Conservation (phyloP, 2,888 invertebrate species). For the Sisyra nigra region DNA sequence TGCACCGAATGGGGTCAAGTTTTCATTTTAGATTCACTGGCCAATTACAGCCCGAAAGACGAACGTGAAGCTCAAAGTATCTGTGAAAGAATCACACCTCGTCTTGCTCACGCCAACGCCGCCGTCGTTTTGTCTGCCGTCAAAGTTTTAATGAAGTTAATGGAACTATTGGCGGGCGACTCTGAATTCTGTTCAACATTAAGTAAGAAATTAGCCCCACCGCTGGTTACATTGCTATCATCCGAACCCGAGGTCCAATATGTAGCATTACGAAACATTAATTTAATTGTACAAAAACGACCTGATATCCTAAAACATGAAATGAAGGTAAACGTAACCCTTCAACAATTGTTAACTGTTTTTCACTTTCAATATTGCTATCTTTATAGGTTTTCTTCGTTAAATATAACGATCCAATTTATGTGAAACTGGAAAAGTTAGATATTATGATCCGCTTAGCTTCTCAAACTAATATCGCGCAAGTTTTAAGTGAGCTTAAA, state of each 20-base stretch:
- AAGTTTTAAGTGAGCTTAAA: conserved; percentile 94
- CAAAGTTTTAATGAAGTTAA: conserved; percentile 94
- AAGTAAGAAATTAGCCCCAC: conserved; percentile 96
- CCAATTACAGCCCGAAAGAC: conserved; percentile 93
- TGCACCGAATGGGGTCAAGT: conserved; percentile 99
- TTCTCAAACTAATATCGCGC: conserved; percentile 94
- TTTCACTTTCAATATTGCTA: background rate
- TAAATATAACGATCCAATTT: conserved; percentile 99
- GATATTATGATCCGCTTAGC: conserved; percentile 99
- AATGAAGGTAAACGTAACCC: conserved; percentile 97
- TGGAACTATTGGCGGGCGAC: conserved; percentile 91
- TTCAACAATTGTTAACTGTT: too few relatives aligned
- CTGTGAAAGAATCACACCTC: conserved; percentile 92
- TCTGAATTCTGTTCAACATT: conserved; percentile 87
- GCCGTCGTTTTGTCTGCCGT: conserved; percentile 98
- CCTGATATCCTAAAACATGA: conserved; percentile 98
- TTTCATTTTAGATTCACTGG: conserved; percentile 92
- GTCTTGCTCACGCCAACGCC: conserved; percentile 96
- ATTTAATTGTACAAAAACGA: conserved; percentile 96
- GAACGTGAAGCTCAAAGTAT: conserved; percentile 97
- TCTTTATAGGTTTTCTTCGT: conserved; percentile 73
- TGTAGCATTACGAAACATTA: conserved; percentile 94
- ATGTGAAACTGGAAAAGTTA: conserved; percentile 95
- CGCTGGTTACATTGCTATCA: conserved; percentile 89
- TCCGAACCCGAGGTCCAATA: conserved; percentile 99